phyloP scores from a whole-genome alignment of 2,797 vertebrate genomes.

The Melanogrammus aeglefinus region DNA sequence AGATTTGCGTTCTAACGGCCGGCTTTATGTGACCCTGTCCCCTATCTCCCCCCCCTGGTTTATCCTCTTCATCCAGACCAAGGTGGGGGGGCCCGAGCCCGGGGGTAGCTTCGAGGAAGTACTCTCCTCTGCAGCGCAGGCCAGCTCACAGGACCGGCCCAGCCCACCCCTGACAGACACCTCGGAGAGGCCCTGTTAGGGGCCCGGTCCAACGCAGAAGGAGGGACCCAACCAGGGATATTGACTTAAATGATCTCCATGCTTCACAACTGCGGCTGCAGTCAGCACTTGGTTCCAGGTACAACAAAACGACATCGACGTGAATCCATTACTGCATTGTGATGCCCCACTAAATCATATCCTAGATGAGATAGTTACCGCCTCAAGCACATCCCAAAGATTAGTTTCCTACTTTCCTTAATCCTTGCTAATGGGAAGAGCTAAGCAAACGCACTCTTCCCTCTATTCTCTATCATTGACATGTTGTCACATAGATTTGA shows the following conservation, averaged over 20 bases:
- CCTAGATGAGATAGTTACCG: not conserved
- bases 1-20: not conserved
- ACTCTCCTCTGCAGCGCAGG: slow-evolving; percentile 88
- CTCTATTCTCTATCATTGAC: not conserved
- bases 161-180: slow-evolving; percentile 69
- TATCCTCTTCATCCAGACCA: slow-evolving; percentile 75
- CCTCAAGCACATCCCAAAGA: not conserved
- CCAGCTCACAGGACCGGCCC: slow-evolving; percentile 83
- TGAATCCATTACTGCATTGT: not conserved
- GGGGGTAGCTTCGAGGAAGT: slow-evolving; percentile 93
- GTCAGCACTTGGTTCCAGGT: not conserved
- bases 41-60: not conserved
- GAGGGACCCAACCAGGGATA: slow-evolving; percentile 33
- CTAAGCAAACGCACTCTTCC: not conserved
- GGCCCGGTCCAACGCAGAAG: not conserved
- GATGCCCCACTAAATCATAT: not conserved
- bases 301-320: not conserved
- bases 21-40: not conserved
- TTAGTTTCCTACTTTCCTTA: not conserved
- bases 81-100: slow-evolving; percentile 77
- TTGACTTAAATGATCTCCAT: slow-evolving; percentile 21
- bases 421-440: not conserved
- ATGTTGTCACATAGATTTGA: not conserved
- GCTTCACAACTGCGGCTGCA: slow-evolving; percentile 15
- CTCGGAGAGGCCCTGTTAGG: slow-evolving; percentile 77